Base-by-base conservation (phyloP, 2,888 invertebrate genomes). In the Neoaliturus tenellus region DNA sequence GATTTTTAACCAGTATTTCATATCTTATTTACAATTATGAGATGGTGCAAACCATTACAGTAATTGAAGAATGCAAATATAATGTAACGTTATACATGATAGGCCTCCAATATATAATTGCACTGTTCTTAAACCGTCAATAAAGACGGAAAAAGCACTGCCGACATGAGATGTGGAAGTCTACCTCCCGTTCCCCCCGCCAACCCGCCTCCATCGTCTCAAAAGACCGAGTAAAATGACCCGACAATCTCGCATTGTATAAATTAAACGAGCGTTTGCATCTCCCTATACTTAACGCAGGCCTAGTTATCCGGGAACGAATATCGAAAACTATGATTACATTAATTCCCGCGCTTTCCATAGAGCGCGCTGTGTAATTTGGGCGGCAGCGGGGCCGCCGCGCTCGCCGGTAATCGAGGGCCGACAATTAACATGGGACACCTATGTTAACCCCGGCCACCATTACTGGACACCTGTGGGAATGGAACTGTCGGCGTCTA, bases 281-380 rank as follows among this genome's bases (percentile, higher is more conserved):
- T 69, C 69, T 69, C 69, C 69, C 69, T 69, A 69, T 69, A 69
- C 69, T 69, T 69, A 69, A 69, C 25, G 28, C 75, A 28, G 39
- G 75, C 75, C 71, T 44, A 44, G 44, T 75, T 75, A 75, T 44
- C 41, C 44, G 75, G 41, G 39, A 41, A 75, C 75, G 75, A 81
- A 81, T 81, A 81, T 81, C 48, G 67, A 67, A 81, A 81, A 81
- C 81, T 81, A 69, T 81, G 44, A 81, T 81, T 81, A 81, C 67
- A 81, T 75, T 81, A 81, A 81, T 81, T 62, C 69, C 67, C 44
- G 44, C 44, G 28, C 41, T 81, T 81, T 67, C 81, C 81, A 81
- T 81, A 81, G 48, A 81, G 67, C 48, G 44, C 81, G 69, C 41
- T n/a, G 62, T 81, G 81, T 81, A 81, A 81, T 81, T 67, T 81